Conservation (phyloP, 1,140 invertebrate species). For the Drosophila truncata region DNA sequence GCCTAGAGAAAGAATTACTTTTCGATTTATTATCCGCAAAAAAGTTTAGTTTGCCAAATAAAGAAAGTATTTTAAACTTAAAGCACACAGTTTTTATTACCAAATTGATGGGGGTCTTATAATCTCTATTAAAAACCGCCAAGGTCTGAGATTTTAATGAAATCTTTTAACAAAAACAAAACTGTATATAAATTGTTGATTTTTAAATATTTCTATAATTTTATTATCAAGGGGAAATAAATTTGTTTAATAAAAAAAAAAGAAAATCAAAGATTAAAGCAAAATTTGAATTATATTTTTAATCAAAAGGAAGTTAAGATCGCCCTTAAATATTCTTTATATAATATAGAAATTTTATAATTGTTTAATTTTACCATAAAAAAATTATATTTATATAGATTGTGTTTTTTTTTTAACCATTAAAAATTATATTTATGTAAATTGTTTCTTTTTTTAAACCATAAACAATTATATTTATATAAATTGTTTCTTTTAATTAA, state of each 20-base stretch:
- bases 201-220: neutral
- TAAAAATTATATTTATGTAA: no score
- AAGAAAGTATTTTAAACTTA: neutral
- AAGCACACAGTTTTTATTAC: neutral
- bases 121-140: neutral
- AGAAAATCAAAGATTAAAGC: neutral
- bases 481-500: neutral
- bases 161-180: neutral
- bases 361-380: no score
- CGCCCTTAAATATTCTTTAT: neutral
- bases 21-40: slow-evolving; percentile 20
- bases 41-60: slow-evolving; percentile 11
- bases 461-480: no score
- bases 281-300: neutral
- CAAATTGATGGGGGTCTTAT: slow-evolving; percentile 6
- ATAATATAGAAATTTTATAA: no score
- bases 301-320: no score
- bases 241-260: neutral
- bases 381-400: no score
- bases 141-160: neutral
- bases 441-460: no score
- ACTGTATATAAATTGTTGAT: neutral
- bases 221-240: neutral
- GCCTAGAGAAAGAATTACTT: slow-evolving; percentile 16
- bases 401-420: no score